These are phyloP conservation scores for Piscicola geometra DNA, from an alignment of 2,888 invertebrate species.

Conservation along the genomic window DNA sequence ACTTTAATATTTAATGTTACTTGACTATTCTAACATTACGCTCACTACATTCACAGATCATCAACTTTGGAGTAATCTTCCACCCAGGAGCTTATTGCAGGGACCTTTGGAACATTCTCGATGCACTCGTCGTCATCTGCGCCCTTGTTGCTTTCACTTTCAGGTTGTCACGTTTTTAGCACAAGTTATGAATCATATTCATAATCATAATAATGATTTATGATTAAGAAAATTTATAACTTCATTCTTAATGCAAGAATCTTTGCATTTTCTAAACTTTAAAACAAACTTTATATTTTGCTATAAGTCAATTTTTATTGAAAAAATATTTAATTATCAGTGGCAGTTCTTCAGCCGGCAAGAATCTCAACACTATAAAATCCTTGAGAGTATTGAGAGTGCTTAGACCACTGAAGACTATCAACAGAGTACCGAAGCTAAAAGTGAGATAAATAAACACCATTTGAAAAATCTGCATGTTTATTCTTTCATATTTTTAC, in stretches of 20 bases:
- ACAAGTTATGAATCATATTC: too few relatives aligned
- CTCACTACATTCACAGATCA: conserved; percentile 56
- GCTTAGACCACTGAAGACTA: conserved; percentile 97
- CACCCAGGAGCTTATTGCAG: conserved; percentile 96
- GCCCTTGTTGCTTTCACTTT: conserved; percentile 95
- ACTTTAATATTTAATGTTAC: too few relatives aligned
- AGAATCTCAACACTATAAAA: conserved; percentile 97
- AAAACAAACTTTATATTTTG: background rate
- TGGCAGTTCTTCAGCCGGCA: conserved; percentile 53
- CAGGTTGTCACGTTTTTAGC: too few relatives aligned
- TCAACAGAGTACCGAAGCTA: conserved; percentile 98
- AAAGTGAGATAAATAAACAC: conserved; percentile 51
- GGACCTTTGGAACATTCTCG: conserved; percentile 99
- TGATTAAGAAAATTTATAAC: too few relatives aligned
- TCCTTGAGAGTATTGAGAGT: conserved; percentile 96
- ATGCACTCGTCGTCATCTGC: conserved; percentile 96
- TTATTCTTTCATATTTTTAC: background rate
- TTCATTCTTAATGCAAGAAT: too few relatives aligned
- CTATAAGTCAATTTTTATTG: background rate
- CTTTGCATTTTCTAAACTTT: too few relatives aligned
- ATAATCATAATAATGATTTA: too few relatives aligned
- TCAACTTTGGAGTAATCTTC: conserved; percentile 81
- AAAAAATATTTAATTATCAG: conserved; percentile 42
- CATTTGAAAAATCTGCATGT: background rate
- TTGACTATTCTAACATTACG: too few relatives aligned